Percentiles rank a stretch among this genome's conserved stretches.
phyloP scores from a whole-genome alignment of 2,113 vertebrate genomes.

The Micromys minutus region DNA sequence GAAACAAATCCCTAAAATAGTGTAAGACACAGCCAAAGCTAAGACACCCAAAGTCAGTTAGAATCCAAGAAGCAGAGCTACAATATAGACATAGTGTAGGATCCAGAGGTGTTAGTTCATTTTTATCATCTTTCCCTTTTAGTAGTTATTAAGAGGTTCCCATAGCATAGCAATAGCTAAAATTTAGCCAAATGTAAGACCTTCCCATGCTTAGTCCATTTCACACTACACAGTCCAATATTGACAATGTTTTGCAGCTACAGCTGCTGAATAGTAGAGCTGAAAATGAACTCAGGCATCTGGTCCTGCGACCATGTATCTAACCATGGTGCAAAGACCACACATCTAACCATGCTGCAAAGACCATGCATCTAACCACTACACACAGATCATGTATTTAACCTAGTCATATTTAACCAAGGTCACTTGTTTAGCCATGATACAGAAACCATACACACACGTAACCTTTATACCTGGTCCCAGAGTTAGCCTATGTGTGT shows the following conservation, averaged over 20 bases:
- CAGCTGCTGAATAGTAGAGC: neutral
- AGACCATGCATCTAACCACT: neutral
- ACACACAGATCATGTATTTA: neutral
- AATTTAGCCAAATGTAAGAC: neutral
- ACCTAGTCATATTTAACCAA: neutral
- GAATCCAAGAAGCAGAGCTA: neutral
- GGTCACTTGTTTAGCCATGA: neutral
- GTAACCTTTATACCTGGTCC: neutral
- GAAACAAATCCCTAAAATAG: neutral
- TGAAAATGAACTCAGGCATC: neutral
- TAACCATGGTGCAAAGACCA: neutral
- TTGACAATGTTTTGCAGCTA: neutral
- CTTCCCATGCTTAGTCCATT: neutral
- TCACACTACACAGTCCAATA: neutral
- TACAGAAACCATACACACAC: neutral
- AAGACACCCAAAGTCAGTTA: neutral
- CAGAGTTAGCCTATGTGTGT: neutral
- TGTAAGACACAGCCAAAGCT: neutral
- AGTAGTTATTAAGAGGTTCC: neutral
- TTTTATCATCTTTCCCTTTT: neutral
- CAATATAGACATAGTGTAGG: neutral
- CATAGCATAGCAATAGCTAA: neutral
- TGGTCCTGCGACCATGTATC: neutral
- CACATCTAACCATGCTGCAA: rapidly evolving
- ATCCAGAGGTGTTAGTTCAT: neutral